phyloP scores from a whole-genome alignment of 2,797 vertebrate species.

The Ciconia nigra region DNA sequence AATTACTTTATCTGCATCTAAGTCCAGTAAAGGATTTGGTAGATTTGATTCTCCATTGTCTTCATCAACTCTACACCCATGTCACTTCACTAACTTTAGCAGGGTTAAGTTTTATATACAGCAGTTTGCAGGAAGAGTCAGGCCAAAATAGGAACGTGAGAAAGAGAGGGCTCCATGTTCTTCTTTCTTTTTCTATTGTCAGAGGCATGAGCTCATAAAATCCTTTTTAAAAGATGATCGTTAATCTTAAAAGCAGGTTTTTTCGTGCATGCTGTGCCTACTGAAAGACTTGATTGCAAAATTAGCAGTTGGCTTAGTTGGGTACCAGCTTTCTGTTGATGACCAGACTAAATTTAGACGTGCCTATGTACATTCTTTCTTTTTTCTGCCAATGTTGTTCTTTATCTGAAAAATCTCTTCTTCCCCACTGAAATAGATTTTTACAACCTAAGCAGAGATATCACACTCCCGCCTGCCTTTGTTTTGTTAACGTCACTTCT shows the following conservation, averaged over 20 bases:
- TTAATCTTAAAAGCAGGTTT: background rate
- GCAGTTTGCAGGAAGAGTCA: background rate
- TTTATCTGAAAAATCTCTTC: background rate
- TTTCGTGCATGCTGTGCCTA: background rate
- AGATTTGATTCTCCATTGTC: background rate
- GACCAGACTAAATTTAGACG: background rate
- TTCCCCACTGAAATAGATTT: background rate
- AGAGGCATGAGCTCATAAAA: background rate
- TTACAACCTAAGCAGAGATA: background rate
- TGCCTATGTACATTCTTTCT: background rate
- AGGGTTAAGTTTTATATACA: background rate
- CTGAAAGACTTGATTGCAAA: background rate
- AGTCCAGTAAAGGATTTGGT: background rate
- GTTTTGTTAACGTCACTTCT: background rate
- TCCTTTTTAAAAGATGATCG: background rate
- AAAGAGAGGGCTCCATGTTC: background rate
- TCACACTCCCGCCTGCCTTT: background rate
- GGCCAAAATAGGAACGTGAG: background rate
- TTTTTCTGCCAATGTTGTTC: background rate
- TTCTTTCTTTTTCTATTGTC: background rate
- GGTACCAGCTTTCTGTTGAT: background rate
- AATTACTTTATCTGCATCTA: background rate
- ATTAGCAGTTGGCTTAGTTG: background rate
- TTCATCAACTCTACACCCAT: background rate
- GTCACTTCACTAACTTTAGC: background rate